A percentile compares a stretch with the other conserved stretches of the same genome.
phyloP scores from a whole-genome alignment of 2,113 vertebrate species.

The Myrmecobius fasciatus region DNA sequence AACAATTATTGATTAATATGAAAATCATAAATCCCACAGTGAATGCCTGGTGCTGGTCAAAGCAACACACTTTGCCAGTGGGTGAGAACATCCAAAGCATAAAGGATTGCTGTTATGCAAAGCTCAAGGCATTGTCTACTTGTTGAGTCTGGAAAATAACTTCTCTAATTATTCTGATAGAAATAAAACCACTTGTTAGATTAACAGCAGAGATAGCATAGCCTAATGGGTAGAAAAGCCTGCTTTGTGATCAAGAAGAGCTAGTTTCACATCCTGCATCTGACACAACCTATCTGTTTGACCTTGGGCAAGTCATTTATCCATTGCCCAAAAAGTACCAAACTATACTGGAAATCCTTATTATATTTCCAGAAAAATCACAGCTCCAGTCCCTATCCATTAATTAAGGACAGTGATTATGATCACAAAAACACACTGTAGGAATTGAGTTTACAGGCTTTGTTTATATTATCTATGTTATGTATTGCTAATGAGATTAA shows the following conservation, averaged over 20 bases:
- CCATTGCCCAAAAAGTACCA: neutral
- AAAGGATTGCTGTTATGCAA: too few species aligned
- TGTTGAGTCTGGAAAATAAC: too few species aligned
- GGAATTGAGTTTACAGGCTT: neutral
- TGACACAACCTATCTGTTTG: neutral
- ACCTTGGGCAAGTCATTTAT: neutral
- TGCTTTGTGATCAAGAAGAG: neutral
- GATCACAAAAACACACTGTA: neutral
- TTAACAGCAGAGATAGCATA: neutral
- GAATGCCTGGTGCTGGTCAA: too few species aligned
- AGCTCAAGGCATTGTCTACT: too few species aligned
- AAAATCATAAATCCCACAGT: too few species aligned
- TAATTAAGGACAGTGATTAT: neutral
- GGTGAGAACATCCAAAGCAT: too few species aligned
- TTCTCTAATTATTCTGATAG: too few species aligned
- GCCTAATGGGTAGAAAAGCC: neutral
- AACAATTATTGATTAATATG: too few species aligned
- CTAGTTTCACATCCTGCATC: neutral
- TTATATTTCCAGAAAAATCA: neutral
- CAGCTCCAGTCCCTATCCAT: neutral
- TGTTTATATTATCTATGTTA: slow-evolving; percentile 34
- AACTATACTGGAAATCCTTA: neutral
- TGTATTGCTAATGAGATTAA: slow-evolving; percentile 20
- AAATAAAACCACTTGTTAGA: neutral
- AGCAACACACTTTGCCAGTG: too few species aligned